Evolutionary conservation across 1,140 invertebrate species (phyloP).

Genomic region (Vollenhovia emeryi): DNA sequence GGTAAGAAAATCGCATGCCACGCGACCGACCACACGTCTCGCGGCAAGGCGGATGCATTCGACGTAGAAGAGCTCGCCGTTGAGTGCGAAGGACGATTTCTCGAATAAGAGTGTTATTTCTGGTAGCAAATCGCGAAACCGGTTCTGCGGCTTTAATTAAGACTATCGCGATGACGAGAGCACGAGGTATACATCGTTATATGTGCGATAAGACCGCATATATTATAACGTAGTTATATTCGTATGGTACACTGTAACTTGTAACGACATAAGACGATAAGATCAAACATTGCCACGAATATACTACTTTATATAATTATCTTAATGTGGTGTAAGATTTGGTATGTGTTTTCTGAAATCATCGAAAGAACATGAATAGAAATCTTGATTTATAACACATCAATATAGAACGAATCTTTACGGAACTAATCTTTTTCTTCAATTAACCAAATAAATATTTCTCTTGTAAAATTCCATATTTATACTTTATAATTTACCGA

Average conservation of each 20-base stretch:
- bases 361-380: not conserved
- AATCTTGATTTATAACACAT: not conserved
- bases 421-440: not conserved
- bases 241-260: not conserved
- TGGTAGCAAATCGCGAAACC: not conserved
- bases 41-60: not conserved
- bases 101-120: not conserved
- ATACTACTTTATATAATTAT: not conserved
- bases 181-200: slow-evolving; percentile 13
- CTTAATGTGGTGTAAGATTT: not conserved
- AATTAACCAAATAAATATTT: not conserved
- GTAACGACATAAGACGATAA: not conserved
- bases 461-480: not conserved
- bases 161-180: not conserved
- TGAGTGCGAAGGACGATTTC: not conserved
- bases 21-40: not conserved
- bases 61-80: not conserved
- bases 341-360: not conserved
- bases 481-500: not conserved
- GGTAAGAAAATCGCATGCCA: slow-evolving; percentile 42
- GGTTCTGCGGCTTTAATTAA: slow-evolving; percentile 3
- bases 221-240: too few species aligned
- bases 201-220: too few species aligned
- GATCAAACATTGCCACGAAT: not conserved
- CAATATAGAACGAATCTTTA: not conserved